Evolutionary conservation across 53 echinoderm and acorn worm species (phyloP), one percentile per base, ranked within the genome.

Genomic region (Paracentrotus lividus): DNA sequence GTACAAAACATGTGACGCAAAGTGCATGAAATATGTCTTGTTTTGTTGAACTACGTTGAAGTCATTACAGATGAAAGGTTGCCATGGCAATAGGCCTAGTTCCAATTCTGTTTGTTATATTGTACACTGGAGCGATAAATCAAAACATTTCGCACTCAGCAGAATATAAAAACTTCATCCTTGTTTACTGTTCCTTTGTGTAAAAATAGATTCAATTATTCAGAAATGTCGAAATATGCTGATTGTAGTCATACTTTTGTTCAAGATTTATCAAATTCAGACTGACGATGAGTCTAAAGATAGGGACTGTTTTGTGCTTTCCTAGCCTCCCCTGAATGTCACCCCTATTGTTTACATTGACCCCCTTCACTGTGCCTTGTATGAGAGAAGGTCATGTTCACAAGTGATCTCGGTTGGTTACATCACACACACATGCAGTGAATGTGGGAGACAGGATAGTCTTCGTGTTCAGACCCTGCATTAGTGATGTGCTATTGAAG

Each of bases 341-440:
- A 45, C 45, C 45, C 81, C 81, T 14, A 47, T 81, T 81, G 81
- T 81, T 81, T 81, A 81, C 47, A 81, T 81, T 81, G 44, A 12
- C 81, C 81, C 81, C 81, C 81, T 78, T 81, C 81, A 45, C 81
- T 47, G 8, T 81, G 1, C 78, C 5, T 81, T 81, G 49, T 49
- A 81, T n/a, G 10, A 42, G 66, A 77, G 31, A 81, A 81, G 81
- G 81, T 81, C 81, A 81, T 81, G 81, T 81, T 81, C 81, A 81
- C 5, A 72, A 15, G 18, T 72, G 72, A 72, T 36, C 32, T 40
- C n/a, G 40, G 72, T 72, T 72, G 72, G 18, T 40, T 72, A 72
- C 72, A 72, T 72, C 69, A 69, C 69, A 8, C 72, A 72, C 36
- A 7, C 20, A 40, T 72, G 4, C 40, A 6, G 9, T 57, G 40